Conservation (phyloP, 2,888 invertebrate species). For the Trachelus troglodyta region DNA sequence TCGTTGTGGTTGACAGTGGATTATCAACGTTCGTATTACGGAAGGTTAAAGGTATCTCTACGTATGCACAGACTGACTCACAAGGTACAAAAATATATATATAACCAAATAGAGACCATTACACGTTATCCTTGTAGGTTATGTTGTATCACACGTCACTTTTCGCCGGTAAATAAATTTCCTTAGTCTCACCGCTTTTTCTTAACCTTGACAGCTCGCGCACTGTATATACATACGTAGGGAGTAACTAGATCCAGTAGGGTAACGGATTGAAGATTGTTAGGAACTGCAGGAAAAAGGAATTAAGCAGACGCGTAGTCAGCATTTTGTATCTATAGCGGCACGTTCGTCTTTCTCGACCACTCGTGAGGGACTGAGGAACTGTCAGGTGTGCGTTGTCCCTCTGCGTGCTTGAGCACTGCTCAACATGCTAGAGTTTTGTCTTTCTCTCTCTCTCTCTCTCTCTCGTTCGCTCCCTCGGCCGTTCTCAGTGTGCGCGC, state of each 20-base stretch:
- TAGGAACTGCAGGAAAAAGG: not conserved
- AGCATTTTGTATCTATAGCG: not conserved
- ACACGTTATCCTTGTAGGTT: not conserved
- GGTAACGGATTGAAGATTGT: not conserved
- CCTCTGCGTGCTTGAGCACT: constrained; percentile 17
- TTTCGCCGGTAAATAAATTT: not conserved
- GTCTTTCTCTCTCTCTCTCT: constrained; percentile 12
- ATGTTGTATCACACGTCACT: not conserved
- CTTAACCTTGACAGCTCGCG: not conserved
- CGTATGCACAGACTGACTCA: not conserved
- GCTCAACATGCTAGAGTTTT: constrained; percentile 7
- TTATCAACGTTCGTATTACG: not conserved
- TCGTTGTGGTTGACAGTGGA: not conserved
- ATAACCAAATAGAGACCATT: not conserved
- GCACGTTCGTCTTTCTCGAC: constrained; percentile 22
- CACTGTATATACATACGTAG: not conserved
- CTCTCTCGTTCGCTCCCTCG: not conserved
- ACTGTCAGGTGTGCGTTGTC: constrained; percentile 33
- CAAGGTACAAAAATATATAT: not conserved
- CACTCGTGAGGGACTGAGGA: constrained; percentile 25
- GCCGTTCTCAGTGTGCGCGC: constrained; percentile 9
- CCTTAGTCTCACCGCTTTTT: not conserved
- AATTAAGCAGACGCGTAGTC: not conserved
- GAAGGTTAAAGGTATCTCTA: not conserved
- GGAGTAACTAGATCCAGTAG: not conserved